Evolutionary conservation across 2,888 invertebrate species (phyloP).

Genomic region (Craniophora ligustri): DNA sequence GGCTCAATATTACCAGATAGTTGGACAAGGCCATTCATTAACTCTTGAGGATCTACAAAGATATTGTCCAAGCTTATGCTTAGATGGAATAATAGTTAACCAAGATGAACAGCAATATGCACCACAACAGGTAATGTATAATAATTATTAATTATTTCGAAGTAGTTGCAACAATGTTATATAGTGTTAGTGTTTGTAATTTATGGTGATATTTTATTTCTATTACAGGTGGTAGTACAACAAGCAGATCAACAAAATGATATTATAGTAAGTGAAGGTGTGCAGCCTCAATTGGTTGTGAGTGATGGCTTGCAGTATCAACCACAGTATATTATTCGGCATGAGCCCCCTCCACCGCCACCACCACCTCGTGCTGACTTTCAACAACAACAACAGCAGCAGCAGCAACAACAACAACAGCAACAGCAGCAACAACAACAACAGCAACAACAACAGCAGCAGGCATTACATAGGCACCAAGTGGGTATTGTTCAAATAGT

Average conservation of each 20-base stretch:
- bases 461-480: conserved; percentile 75
- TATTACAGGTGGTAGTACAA: conserved; percentile 83
- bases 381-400: conserved; percentile 73
- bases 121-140: conserved; percentile 78
- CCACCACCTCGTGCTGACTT: conserved; percentile 74
- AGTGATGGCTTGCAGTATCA: conserved; percentile 84
- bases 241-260: conserved; percentile 87
- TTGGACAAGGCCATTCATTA: conserved; percentile 87
- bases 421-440: conserved; percentile 72
- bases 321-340: conserved; percentile 84
- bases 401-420: conserved; percentile 67
- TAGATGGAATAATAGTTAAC: conserved; percentile 85
- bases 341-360: conserved; percentile 76
- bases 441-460: conserved; percentile 69
- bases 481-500: conserved; percentile 37
- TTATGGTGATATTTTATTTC: background rate
- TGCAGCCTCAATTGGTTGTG: conserved; percentile 80
- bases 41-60: conserved; percentile 90
- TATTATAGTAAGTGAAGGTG: conserved; percentile 86
- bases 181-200: background rate
- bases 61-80: conserved; percentile 89
- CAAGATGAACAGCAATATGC: conserved; percentile 86
- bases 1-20: conserved; percentile 92
- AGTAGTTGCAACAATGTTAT: background rate
- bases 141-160: too few relatives aligned